Evolutionary conservation across 1,140 invertebrate genomes (phyloP).

Genomic region (Protaetia brevitarsis): DNA sequence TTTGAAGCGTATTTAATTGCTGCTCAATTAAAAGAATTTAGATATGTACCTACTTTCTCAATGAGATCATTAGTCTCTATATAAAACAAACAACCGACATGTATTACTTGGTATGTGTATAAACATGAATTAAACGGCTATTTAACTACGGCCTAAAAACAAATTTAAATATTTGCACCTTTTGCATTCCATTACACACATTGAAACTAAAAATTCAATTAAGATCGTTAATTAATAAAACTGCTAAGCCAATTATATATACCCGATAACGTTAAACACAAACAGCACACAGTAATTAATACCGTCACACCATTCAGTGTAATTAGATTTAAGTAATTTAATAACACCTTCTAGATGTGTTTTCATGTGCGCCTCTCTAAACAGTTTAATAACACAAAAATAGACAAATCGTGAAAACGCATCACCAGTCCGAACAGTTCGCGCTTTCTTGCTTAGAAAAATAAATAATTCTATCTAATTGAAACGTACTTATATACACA

Average conservation of each 20-base stretch:
- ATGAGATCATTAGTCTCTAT: too few species aligned
- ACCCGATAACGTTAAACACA: not conserved
- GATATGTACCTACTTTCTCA: too few species aligned
- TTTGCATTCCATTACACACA: not conserved
- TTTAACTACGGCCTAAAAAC: too few species aligned
- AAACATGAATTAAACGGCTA: too few species aligned
- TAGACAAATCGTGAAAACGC: not conserved
- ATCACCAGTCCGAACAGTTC: not conserved
- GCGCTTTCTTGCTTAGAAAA: not conserved
- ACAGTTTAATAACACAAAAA: conserved; percentile 2
- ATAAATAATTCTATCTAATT: conserved; percentile 2
- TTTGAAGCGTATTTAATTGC: too few species aligned
- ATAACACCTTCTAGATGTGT: too few species aligned
- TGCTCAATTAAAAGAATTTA: too few species aligned
- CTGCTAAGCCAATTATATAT: conserved; percentile 14
- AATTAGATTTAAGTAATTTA: conserved; percentile 6
- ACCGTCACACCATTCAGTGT: not conserved
- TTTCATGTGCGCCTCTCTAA: conserved; percentile 5
- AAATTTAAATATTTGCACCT: not conserved
- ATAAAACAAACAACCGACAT: too few species aligned
- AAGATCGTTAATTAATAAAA: not conserved
- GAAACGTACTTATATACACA: not conserved
- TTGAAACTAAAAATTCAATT: not conserved
- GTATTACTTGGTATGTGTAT: too few species aligned
- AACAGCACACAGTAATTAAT: not conserved